These are phyloP conservation scores for Xylocampa areola DNA, from an alignment of 2,888 invertebrate species.

Conservation along the genomic window DNA sequence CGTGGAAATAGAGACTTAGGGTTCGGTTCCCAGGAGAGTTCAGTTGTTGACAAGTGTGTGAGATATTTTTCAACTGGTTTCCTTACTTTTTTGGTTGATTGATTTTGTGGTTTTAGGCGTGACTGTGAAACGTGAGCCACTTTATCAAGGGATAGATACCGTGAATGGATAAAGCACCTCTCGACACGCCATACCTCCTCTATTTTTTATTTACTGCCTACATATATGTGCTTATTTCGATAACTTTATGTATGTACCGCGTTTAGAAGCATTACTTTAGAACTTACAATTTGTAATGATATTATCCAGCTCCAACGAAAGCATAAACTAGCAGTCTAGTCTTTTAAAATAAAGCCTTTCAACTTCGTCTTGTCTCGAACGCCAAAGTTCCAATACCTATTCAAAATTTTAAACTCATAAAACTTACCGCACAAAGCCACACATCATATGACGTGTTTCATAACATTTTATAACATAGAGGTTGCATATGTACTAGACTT, in stretches of 20 bases:
- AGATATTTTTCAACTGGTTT: slow-evolving; percentile 21
- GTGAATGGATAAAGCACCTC: too few relatives aligned
- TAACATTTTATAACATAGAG: slow-evolving; percentile 40
- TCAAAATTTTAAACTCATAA: slow-evolving; percentile 34
- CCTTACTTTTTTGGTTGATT: background rate
- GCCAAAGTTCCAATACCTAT: slow-evolving; percentile 21
- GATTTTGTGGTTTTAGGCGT: background rate
- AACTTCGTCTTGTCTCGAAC: slow-evolving; percentile 8
- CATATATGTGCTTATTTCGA: too few relatives aligned
- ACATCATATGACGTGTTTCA: slow-evolving; percentile 29
- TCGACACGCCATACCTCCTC: too few relatives aligned
- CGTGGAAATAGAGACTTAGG: slow-evolving; percentile 41
- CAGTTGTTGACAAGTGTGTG: slow-evolving; percentile 16
- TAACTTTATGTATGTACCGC: too few relatives aligned
- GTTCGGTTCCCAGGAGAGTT: slow-evolving; percentile 47
- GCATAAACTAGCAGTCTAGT: background rate
- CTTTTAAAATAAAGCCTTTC: background rate
- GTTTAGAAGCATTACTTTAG: too few relatives aligned
- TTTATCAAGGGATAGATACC: too few relatives aligned
- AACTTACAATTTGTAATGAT: too few relatives aligned
- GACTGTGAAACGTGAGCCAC: background rate
- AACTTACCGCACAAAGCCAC: slow-evolving; percentile 22
- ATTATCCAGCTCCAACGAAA: background rate
- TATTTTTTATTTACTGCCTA: too few relatives aligned
- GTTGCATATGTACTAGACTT: slow-evolving; percentile 49